Base-by-base conservation (phyloP, 2,888 invertebrate genomes). In the Helobdella robusta region DNA sequence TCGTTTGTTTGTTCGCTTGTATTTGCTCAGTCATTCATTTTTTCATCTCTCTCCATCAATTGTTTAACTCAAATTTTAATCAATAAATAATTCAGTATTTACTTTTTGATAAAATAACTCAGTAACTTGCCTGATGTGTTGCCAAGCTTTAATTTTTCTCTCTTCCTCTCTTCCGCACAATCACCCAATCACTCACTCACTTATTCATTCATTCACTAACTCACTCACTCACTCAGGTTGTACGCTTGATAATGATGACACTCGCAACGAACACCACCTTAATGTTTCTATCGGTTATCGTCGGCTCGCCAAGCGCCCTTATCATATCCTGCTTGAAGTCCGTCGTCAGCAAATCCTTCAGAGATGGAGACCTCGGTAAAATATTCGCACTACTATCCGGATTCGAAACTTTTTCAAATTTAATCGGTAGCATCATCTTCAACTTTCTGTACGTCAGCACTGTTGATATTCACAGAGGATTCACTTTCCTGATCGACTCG, bases 311-410 rank as follows among this genome's bases (percentile, higher is more conserved):
- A 46, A 75, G 74, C 4, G 77, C 77, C 2, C 70, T 79, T 65
- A 72, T 77, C 46, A 74, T 76, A 2, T 73, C 74, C 30, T 75
- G 76, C 32, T 66, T 73, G 35, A 73, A 78, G 63, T 77, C 78
- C 0, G 66, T 77, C 11, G 71, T 78, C 66, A 77, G 77, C 67
- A 79, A 79, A 68, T 68, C 73, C 3, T 76, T 77, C 11, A 67
- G 70, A 23, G 75, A 76, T 30, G 72, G 76, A 52, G 78, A 78
- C 66, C 70, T 76, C 15, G 77, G 78, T 0, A 77, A 77, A 67
- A 71, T 73, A 18, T 79, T 79, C 66, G 75, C 78, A 2, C 68
- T 78, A 15, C 69, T 77, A 1, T 75, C 78, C 4, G 73, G 75
- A 60, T 75, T 74, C 0, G 78, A 78, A 68, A 76, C 78, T 0